Percentiles rank a stretch among this genome's conserved stretches.
Conservation (phyloP, 2,113 vertebrate genomes). For the Nestor notabilis region DNA sequence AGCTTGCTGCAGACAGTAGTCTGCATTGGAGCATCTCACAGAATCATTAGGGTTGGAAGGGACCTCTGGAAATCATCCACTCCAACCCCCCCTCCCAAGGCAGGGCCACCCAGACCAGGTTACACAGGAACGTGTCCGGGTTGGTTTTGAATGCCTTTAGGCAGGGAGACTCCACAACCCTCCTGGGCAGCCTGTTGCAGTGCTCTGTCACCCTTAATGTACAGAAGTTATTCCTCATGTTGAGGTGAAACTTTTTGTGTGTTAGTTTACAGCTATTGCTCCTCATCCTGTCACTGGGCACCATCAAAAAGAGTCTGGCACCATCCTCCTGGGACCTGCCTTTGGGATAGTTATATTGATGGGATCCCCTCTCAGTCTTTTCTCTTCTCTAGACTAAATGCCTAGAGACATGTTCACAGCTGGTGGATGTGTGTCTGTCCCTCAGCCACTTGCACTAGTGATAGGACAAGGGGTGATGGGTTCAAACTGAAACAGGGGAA, state of each 20-base stretch:
- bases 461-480: neutral
- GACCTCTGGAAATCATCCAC: neutral
- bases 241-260: neutral
- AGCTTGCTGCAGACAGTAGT: neutral
- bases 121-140: neutral
- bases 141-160: neutral
- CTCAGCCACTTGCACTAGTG: neutral
- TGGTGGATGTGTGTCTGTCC: accelerated
- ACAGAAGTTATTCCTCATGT: neutral
- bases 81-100: neutral
- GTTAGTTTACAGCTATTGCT: neutral
- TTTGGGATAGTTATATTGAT: neutral
- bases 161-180: neutral
- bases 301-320: neutral
- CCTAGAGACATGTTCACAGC: neutral
- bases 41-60: neutral
- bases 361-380: neutral
- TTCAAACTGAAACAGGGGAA: neutral
- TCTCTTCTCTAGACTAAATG: neutral
- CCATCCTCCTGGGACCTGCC: neutral
- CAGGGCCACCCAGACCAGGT: neutral
- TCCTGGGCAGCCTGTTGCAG: neutral
- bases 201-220: neutral
- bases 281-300: neutral
- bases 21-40: neutral